Conservation (phyloP, 2,797 vertebrate genomes). For the Aeoliscus strigatus region DNA sequence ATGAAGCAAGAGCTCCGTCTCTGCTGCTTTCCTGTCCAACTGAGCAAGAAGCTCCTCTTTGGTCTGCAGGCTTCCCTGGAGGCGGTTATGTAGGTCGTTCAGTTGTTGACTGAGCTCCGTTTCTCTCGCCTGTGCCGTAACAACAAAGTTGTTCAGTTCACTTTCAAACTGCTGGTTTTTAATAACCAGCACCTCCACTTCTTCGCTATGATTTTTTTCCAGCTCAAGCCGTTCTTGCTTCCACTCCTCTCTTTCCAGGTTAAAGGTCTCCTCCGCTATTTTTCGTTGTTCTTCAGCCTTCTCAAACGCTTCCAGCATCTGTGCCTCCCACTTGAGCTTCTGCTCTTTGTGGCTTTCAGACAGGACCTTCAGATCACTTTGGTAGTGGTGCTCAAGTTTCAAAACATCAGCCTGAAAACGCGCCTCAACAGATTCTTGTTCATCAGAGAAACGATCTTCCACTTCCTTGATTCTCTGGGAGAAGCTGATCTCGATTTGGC, state of each 20-base stretch:
- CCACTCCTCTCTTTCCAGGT: slow-evolving; percentile 67
- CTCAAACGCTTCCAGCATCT: slow-evolving; percentile 69
- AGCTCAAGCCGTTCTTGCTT: slow-evolving; percentile 65
- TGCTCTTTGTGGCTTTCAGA: slow-evolving; percentile 67
- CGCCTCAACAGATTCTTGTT: slow-evolving; percentile 73
- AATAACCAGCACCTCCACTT: slow-evolving; percentile 57
- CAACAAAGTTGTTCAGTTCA: slow-evolving; percentile 66
- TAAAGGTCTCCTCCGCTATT: slow-evolving; percentile 56
- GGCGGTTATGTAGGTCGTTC: slow-evolving; percentile 67
- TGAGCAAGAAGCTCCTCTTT: slow-evolving; percentile 56
- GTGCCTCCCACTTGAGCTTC: slow-evolving; percentile 74
- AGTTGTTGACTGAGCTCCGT: slow-evolving; percentile 71
- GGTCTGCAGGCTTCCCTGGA: slow-evolving; percentile 65
- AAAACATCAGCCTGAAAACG: slow-evolving; percentile 72
- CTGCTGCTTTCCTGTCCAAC: slow-evolving; percentile 55
- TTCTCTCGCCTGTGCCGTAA: slow-evolving; percentile 68
- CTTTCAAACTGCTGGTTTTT: slow-evolving; percentile 76
- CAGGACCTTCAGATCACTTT: slow-evolving; percentile 70
- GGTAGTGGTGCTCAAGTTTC: slow-evolving; percentile 73
- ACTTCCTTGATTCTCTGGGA: slow-evolving; percentile 78
- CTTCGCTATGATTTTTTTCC: slow-evolving; percentile 68
- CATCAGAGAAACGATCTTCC: slow-evolving; percentile 79
- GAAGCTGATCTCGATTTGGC: slow-evolving; percentile 81
- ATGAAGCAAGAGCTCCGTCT: slow-evolving; percentile 62
- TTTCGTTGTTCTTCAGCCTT: slow-evolving; percentile 63